Evolutionary conservation across 2,888 invertebrate genomes (phyloP), one percentile per base, ranked within the genome.

Genomic region (Xestobium rufovillosum): DNA sequence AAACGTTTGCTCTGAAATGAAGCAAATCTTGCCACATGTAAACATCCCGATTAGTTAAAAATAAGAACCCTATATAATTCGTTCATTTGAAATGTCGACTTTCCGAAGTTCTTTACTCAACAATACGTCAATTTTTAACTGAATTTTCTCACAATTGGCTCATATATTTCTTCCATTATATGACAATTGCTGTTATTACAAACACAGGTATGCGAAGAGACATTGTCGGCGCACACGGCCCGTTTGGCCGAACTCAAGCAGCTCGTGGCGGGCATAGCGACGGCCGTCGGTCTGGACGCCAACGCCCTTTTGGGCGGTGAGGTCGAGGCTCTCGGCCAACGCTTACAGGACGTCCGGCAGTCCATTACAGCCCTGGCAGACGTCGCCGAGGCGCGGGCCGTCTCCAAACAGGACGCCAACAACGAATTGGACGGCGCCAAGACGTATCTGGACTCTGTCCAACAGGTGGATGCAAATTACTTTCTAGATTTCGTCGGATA

Each of bases 151-250:
- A 19, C 23, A 19, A n/a, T 19, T 19, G 6, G 23, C 23, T 19
- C 6, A 19, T n/a, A 19, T n/a, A 19, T 19, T 19, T 19, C n/a
- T 19, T 19, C 23, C n/a, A n/a, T n/a, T n/a, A n/a, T n/a, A n/a
- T n/a, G n/a, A n/a, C n/a, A n/a, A n/a, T n/a, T n/a, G n/a, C n/a
- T n/a, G n/a, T n/a, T n/a, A n/a, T n/a, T n/a, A n/a, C n/a, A n/a
- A n/a, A n/a, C n/a, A n/a, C n/a, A 87, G 86, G 78, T 80, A 63
- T 85, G 84, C 59, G 76, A 84, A 57, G 82, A 85, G 59, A 75
- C 75, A 42, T 73, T 86, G 60, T 79, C 78, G 44, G 73, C 75
- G 15, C 79, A 87, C 49, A 79, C 81, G 41, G 77, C 79, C 14
- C 71, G 76, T 30, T 61, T 81, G 33, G 69, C 71, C 26, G 83